A percentile compares a stretch with the other conserved stretches of the same genome.
Evolutionary conservation across 2,797 vertebrate genomes (phyloP).

Genomic region (Melanogrammus aeglefinus): DNA sequence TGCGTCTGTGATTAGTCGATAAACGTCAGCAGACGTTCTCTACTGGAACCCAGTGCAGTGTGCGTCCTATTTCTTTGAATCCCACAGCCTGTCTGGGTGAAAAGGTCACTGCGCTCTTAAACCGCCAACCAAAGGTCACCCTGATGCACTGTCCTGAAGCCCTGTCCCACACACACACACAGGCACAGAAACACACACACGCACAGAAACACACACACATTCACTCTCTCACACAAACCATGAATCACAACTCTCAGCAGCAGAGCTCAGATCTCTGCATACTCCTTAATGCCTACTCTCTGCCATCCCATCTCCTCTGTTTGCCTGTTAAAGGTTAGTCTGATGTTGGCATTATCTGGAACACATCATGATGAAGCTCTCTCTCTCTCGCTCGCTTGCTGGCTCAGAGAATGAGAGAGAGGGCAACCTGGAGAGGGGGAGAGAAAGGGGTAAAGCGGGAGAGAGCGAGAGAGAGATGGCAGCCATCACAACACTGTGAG

Average conservation of each 20-base stretch:
- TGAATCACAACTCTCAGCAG: not conserved
- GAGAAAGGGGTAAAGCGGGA: not conserved
- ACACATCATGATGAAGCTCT: conserved; percentile 4
- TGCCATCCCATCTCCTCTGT: conserved; percentile 10
- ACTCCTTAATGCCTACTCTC: not conserved
- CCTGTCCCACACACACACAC: not conserved
- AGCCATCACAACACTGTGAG: too few relatives aligned
- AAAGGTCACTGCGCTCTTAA: conserved; percentile 49
- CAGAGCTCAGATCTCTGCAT: not conserved
- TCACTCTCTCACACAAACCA: not conserved
- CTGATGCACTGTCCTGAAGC: conserved; percentile 5
- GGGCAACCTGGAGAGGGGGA: not conserved
- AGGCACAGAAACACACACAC: not conserved
- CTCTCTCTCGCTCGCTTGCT: conserved; percentile 12
- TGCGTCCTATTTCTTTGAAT: conserved; percentile 13
- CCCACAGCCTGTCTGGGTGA: conserved; percentile 19
- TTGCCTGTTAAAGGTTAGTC: conserved; percentile 46
- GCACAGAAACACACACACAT: not conserved
- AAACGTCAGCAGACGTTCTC: too few relatives aligned
- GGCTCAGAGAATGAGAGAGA: not conserved
- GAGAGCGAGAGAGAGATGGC: not conserved
- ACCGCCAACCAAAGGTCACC: conserved; percentile 60
- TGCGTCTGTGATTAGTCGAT: not conserved
- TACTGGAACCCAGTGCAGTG: too few relatives aligned
- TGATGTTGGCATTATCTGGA: conserved; percentile 33